Percentiles rank a stretch among this genome's conserved stretches.
phyloP scores from a whole-genome alignment of 1,140 invertebrate genomes.

The Macrobrachium rosenbergii region DNA sequence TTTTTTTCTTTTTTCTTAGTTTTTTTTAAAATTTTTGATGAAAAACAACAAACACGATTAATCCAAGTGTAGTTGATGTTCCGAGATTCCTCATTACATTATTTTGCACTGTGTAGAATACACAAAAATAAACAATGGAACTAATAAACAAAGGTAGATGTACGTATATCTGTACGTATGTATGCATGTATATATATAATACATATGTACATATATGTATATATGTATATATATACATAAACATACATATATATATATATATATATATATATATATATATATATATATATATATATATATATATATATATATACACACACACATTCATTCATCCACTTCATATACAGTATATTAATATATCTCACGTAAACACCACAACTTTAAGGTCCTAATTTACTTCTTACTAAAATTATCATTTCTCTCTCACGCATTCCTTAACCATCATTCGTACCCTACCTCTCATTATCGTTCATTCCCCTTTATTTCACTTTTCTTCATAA shows the following conservation, averaged over 20 bases:
- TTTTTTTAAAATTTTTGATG: too few species aligned
- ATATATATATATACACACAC: constrained; percentile 1
- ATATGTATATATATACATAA: neutral
- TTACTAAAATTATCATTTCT: neutral
- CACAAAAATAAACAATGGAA: neutral
- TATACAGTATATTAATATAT: too few species aligned
- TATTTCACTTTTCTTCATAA: neutral
- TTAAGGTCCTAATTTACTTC: neutral
- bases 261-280: constrained; percentile 4
- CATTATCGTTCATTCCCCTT: neutral
- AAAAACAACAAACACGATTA: too few species aligned
- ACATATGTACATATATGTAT: neutral
- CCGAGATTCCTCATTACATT: neutral
- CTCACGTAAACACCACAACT: too few species aligned
- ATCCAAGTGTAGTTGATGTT: too few species aligned
- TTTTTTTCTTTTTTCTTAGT: too few species aligned
- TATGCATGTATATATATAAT: constrained; percentile 7
- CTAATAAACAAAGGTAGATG: neutral
- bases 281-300: constrained; percentile 8
- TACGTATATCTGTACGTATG: neutral
- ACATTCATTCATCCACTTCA: neutral
- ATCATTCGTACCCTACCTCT: neutral
- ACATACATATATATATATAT: neutral
- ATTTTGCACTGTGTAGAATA: neutral
- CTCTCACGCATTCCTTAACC: neutral